Evolutionary conservation across 1,140 invertebrate genomes (phyloP), one percentile per base, ranked within the genome.

Genomic region (Trichomalopsis sarcophagae): DNA sequence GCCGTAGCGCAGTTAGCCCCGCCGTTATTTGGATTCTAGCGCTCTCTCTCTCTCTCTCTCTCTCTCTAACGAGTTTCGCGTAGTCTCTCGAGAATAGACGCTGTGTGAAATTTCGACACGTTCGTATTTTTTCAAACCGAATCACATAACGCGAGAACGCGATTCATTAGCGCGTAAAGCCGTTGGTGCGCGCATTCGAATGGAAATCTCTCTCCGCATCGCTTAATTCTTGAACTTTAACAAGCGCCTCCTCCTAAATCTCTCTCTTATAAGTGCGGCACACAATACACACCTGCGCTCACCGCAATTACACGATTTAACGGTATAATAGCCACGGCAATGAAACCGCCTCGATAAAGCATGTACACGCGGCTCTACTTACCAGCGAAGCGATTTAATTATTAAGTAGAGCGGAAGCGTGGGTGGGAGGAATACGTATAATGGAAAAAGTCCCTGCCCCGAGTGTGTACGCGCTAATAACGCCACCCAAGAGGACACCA

Each of bases 241-340:
- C 55, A 62, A 62, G 55, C 47, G 47, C 1, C 14, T 21, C 55
- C 55, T 62, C 55, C 55, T 62, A 62, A 62, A 62, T 21, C 55
- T 44, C 40, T 44, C 40, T 44, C 40, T 44, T 62, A n/a, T 62
- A 62, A 5, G 6, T 21, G 1, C 40, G 40, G 10, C 17, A 62
- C 17, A 62, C 17, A 21, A 62, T 62, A n/a, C 55, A n/a, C 55
- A 62, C 55, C 17, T 62, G 68, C 21, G 68, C 27, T 9, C 74
- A 50, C 21, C 10, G 74, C 40, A 47, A 76, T 76, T 50, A 50
- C 40, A 40, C n/a, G 74, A 76, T 76, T 76, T 76, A 50, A 76
- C 13, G 74, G 21, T n/a, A 76, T 40, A 76, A 50, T 50, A 40
- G n/a, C 68, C 1, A 13, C 74, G 21, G 5, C 33, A 36, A 47